These are phyloP conservation scores for Limnephilus auricula DNA, from an alignment of 2,888 invertebrate species.

Conservation along the genomic window DNA sequence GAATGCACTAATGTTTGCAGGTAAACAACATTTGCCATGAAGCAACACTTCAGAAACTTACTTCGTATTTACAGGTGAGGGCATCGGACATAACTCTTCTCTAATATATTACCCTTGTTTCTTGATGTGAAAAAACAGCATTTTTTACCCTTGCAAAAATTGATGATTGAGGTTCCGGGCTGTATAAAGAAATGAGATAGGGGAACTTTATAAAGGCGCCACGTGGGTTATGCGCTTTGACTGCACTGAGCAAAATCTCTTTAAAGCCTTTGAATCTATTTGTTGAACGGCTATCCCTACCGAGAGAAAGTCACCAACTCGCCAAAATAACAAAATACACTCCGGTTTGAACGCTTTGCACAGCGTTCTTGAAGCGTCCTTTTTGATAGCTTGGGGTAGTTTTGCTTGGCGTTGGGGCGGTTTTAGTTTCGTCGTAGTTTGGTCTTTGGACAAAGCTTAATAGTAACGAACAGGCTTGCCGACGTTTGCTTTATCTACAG, in stretches of 20 bases:
- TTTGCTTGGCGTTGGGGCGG: background rate
- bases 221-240: constrained; percentile 32
- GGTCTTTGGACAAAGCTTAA: constrained; percentile 11
- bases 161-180: background rate
- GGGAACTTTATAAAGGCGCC: constrained; percentile 3
- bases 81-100: background rate
- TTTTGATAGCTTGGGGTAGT: background rate
- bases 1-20: background rate
- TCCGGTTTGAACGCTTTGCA: background rate
- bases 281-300: constrained; percentile 15
- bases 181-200: background rate
- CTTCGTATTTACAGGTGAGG: background rate
- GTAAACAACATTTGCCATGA: background rate
- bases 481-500: background rate
- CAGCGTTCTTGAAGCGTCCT: background rate
- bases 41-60: background rate
- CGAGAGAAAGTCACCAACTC: background rate
- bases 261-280: constrained; percentile 41
- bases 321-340: background rate
- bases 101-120: background rate
- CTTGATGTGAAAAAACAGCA: background rate
- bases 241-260: constrained; percentile 12
- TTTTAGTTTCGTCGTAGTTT: background rate
- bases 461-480: constrained; percentile 27
- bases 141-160: background rate